Evolutionary conservation across 2,797 vertebrate genomes (phyloP).

Genomic region (Bradypodion pumilum): DNA sequence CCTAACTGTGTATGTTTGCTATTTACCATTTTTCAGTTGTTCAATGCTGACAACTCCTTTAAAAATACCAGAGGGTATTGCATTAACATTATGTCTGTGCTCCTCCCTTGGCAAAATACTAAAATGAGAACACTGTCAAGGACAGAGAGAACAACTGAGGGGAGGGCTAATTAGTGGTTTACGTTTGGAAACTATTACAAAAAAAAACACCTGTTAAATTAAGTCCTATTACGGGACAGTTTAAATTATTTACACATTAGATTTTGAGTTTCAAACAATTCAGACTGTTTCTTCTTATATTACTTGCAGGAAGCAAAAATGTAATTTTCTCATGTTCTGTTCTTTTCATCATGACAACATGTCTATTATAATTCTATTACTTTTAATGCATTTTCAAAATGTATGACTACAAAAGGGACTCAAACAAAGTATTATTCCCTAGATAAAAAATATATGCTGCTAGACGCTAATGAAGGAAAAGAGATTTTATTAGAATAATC

Average conservation of each 20-base stretch:
- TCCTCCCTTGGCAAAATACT: slow-evolving; percentile 32
- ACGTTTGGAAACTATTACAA: slow-evolving; percentile 32
- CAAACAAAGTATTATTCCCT: neutral
- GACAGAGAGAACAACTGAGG: slow-evolving; percentile 25
- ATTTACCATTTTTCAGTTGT: neutral
- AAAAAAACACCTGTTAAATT: slow-evolving; percentile 13
- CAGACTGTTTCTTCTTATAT: neutral
- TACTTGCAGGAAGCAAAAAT: neutral
- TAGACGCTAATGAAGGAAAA: neutral
- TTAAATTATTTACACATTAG: neutral
- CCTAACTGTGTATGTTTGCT: neutral
- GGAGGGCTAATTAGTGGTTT: slow-evolving; percentile 28
- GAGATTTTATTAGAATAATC: neutral
- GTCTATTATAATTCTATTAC: slow-evolving; percentile 14
- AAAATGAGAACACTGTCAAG: slow-evolving; percentile 12
- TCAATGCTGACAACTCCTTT: fast-evolving
- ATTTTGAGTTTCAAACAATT: neutral
- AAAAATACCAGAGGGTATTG: slow-evolving; percentile 6
- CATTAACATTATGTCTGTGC: neutral
- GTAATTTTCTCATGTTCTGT: neutral
- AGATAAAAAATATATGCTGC: neutral
- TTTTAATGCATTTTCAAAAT: slow-evolving; percentile 13
- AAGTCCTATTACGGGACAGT: slow-evolving; percentile 25
- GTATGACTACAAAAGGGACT: neutral
- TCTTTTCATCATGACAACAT: neutral